Conservation (phyloP, 2,797 vertebrate species). For the Hylomyscus alleni region DNA sequence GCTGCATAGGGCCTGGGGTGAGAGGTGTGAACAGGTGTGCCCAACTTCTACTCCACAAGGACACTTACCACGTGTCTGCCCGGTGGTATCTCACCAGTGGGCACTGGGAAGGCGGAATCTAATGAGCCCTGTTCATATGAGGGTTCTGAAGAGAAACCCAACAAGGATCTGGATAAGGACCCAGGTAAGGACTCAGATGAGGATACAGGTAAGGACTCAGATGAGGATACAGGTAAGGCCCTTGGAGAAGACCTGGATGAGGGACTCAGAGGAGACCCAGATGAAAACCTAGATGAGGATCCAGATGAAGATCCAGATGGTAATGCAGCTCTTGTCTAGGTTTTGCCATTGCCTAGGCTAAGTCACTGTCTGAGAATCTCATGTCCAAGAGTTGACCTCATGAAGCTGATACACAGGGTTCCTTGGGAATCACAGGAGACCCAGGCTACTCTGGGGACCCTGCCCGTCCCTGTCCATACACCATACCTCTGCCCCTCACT, state of each 20-base stretch:
- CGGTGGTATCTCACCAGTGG: neutral
- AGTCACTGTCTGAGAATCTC: constrained; percentile 72
- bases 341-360: constrained; percentile 41
- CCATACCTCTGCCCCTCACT: neutral
- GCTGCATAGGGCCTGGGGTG: neutral
- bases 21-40: neutral
- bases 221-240: constrained; percentile 59
- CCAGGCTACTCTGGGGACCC: neutral
- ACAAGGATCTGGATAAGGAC: constrained; percentile 40
- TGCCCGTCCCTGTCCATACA: neutral
- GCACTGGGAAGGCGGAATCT: neutral
- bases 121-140: neutral
- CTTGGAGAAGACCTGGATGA: neutral
- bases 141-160: constrained; percentile 40
- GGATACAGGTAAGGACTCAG: constrained; percentile 47
- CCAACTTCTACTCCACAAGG: fast-evolving
- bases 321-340: constrained; percentile 1
- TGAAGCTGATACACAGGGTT: neutral
- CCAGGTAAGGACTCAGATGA: constrained; percentile 56
- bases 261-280: constrained; percentile 33
- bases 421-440: neutral
- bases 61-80: neutral
- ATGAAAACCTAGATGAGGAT: constrained; percentile 48
- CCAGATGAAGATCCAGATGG: constrained; percentile 27
- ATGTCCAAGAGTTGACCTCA: neutral